Evolutionary conservation across 2,888 invertebrate species (phyloP), one percentile per base, ranked within the genome.

Genomic region (Phyllotreta striolata): DNA sequence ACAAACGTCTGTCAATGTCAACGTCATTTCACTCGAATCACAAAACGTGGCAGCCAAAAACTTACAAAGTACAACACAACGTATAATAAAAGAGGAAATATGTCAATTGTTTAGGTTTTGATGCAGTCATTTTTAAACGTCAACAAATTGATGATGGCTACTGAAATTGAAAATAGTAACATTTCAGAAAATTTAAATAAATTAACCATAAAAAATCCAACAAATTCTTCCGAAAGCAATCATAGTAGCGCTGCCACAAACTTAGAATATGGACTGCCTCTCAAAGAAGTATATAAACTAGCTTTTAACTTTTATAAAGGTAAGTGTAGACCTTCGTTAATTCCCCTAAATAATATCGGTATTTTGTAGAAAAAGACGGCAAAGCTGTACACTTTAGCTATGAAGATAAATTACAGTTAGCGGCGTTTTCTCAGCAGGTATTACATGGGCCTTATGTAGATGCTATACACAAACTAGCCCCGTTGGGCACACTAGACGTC

Each of bases 301-400:
- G 95, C 95, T 37, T 84, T 96, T 65, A 87, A 88, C 77, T 98
- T 96, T 84, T 97, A 95, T 79, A 96, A 95, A 91, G 97, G 97
- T 96, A 86, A 73, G 44, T 41, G 34, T 49, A 8, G 39, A 58
- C 78, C 64, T 54, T 14, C 52, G 38, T 51, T 57, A 1, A 37
- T 10, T 49, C 13, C 14, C 41, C 6, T 37, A n/a, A 51, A 58
- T 47, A 38, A 51, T 35, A 39, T 8, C 60, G 56, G 60, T 46
- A 62, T 55, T 41, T 65, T 67, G 6, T 51, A 97, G 98, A 98
- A 80, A 97, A 98, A 84, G 93, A 95, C 83, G 97, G 97, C n/a
- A 98, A 97, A 84, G 98, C 96, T 1, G 86, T 98, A 52, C 95
- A 96, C 77, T 85, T 97, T 66, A 93, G 95, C 49, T 98, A 98